Base-by-base conservation (phyloP, 2,888 invertebrate genomes). In the Lithosia quadra region DNA sequence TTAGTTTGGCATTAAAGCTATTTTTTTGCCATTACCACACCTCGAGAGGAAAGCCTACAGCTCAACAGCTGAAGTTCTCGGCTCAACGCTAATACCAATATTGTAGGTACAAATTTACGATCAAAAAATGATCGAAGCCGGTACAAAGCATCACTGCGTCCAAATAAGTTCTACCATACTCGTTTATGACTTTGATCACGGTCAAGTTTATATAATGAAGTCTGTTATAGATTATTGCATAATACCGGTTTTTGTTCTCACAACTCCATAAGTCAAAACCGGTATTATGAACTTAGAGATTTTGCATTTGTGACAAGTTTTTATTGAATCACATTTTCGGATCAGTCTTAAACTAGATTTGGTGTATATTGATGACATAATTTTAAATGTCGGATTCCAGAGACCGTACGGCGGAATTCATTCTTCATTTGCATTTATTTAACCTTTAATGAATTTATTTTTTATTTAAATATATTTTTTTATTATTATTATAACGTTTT, bases 321-420 rank as follows among this genome's bases (percentile, higher is more conserved):
- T 63, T 63, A n/a, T 56, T 67, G 57, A 18, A 11, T 21, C 24
- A 63, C 59, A 58, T 71, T 73, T 77, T 67, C 43, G 62, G 56
- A 73, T 68, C 69, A 72, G 34, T 58, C 39, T 11, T 59, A 67
- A 74, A 69, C 66, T 72, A 63, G 60, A 81, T 72, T 70, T 69
- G 33, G 60, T 70, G 70, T 73, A 80, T 79, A 78, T 76, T 43
- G 76, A 80, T 76, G 82, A 76, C 74, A 73, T 80, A 76, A 59
- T 66, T 70, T 55, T 67, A 15, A 64, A 76, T 68, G 69, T 67
- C 55, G 39, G 71, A 73, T 73, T 65, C 65, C 57, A 67, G 49
- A 77, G 63, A 64, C 63, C 15, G 21, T 28, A 73, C 76, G 74
- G 68, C 72, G 60, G 73, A 67, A 71, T 73, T 74, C 59, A 65